Evolutionary conservation across 37 sponge, comb jelly and placozoan species (phyloP).

Genomic region (Spongia lamella): DNA sequence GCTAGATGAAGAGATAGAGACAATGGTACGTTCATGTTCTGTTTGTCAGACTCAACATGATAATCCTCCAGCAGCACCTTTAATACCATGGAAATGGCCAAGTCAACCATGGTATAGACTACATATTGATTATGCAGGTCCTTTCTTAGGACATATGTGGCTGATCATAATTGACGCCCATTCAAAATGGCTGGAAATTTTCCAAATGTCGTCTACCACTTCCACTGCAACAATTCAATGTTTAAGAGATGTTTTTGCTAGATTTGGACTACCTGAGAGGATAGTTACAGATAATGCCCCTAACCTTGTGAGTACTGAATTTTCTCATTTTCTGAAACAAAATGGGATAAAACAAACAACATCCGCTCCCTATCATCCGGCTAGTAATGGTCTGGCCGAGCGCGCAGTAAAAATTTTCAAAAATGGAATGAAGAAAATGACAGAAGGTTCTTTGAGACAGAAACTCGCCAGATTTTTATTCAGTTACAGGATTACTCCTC

Average conservation of each 20-base stretch:
- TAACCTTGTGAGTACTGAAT: slow-evolving; percentile 10
- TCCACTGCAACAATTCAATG: not conserved
- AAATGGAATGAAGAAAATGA: too few relatives aligned
- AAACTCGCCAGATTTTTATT: not conserved
- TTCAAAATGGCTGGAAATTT: not conserved
- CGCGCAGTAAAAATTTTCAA: slow-evolving; percentile 7
- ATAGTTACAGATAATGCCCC: slow-evolving; percentile 29
- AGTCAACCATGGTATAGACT: not conserved
- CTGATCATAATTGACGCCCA: slow-evolving; percentile 1
- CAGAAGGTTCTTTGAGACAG: not conserved
- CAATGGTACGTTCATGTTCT: not conserved
- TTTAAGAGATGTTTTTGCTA: slow-evolving; percentile 11
- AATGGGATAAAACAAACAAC: slow-evolving; percentile 29
- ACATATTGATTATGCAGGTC: too few relatives aligned
- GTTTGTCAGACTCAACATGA: not conserved
- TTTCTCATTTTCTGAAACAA: slow-evolving; percentile 2
- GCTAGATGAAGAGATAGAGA: slow-evolving; percentile 16
- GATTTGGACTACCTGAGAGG: slow-evolving; percentile 15
- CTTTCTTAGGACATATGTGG: not conserved
- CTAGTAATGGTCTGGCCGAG: slow-evolving; percentile 25
- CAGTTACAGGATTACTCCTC: not conserved
- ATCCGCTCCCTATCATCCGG: slow-evolving; percentile 15
- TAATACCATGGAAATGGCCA: slow-evolving; percentile 1
- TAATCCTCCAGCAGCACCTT: slow-evolving; percentile 3
- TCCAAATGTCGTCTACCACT: slow-evolving; percentile 1